Evolutionary conservation across 2,888 invertebrate genomes (phyloP).

Genomic region (Tetropium fuscum): DNA sequence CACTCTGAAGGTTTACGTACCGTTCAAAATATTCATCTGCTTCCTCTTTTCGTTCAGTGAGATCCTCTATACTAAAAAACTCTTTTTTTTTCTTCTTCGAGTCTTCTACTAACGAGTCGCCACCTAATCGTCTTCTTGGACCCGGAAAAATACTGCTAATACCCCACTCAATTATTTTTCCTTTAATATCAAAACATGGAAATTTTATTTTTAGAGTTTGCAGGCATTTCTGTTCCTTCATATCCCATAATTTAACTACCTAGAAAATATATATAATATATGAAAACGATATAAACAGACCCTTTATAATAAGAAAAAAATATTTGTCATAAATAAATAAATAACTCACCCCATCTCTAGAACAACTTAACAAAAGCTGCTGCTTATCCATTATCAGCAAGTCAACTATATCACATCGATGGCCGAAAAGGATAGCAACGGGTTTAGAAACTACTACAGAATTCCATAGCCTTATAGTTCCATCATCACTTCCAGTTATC

Average conservation of each 20-base stretch:
- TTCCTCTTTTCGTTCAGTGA: not conserved
- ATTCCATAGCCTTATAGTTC: constrained; percentile 71
- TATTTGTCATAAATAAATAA: constrained; percentile 6
- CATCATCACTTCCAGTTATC: constrained; percentile 71
- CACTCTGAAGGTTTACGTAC: no score
- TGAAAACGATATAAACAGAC: constrained; percentile 1
- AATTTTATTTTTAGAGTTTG: constrained; percentile 71
- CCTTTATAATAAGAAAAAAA: no score
- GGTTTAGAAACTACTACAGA: constrained; percentile 64
- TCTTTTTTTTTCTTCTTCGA: constrained; percentile 21
- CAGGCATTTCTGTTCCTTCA: constrained; percentile 70
- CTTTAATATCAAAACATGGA: constrained; percentile 70
- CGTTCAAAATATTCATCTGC: not conserved
- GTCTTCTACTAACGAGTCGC: constrained; percentile 1
- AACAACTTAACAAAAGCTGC: constrained; percentile 68
- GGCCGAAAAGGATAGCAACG: constrained; percentile 59
- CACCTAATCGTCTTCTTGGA: constrained; percentile 57
- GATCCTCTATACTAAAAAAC: constrained; percentile 9
- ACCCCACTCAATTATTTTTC: constrained; percentile 72
- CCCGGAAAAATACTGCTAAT: constrained; percentile 70
- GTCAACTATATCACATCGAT: constrained; percentile 67
- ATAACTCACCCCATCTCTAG: constrained; percentile 68
- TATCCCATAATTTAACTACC: constrained; percentile 72
- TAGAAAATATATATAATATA: constrained; percentile 51
- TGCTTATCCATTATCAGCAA: constrained; percentile 68